Base-by-base conservation (phyloP, 2,113 vertebrate genomes). In the Geococcyx californianus region DNA sequence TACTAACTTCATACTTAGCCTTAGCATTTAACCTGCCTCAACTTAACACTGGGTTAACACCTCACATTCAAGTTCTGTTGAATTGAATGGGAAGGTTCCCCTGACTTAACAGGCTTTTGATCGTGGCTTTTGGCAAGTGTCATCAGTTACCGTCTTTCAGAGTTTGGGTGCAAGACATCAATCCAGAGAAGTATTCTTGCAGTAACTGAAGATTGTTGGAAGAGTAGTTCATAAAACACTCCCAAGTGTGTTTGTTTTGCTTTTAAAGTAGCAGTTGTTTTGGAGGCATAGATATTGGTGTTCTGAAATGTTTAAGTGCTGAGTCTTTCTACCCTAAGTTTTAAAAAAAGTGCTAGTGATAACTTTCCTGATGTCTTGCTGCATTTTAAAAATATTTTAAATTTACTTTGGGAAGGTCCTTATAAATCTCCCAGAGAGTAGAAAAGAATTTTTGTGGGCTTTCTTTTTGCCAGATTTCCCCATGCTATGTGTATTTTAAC, bases 401-500 rank as follows among this genome's bases (percentile, higher is more conserved):
- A 49, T 89, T 84, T 68, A 89, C 25, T 91, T 94, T 68, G 31
- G 56, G 69, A 92, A 79, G 52, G 26, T 82, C 51, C 91, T 95
- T 90, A 83, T 85, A 80, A 91, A 69, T 90, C 88, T 86, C 86
- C 76, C 40, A 93, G 91, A 84, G 70, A 69, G 69, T 42, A 95
- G 62, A 84, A 95, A 84, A 82, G 66, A 45, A 94, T 95, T 95
- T 95, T 85, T 96, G 91, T 95, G 81, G 87, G 81, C n/a, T 91
- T 92, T 67, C n/a, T 76, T 89, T 84, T 58, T 79, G 81, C 89
- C 81, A 95, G n/a, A 87, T 79, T 87, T 84, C 58, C 76, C 49
- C 40, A 63, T 38, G 58, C 56, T 73, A 55, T 69, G 66, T 64
- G n/a, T 82, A 76, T 82, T 92, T 94, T 64, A 94, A 90, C 72